phyloP scores from a whole-genome alignment of 1,140 invertebrate genomes.

The Nephila pilipes region DNA sequence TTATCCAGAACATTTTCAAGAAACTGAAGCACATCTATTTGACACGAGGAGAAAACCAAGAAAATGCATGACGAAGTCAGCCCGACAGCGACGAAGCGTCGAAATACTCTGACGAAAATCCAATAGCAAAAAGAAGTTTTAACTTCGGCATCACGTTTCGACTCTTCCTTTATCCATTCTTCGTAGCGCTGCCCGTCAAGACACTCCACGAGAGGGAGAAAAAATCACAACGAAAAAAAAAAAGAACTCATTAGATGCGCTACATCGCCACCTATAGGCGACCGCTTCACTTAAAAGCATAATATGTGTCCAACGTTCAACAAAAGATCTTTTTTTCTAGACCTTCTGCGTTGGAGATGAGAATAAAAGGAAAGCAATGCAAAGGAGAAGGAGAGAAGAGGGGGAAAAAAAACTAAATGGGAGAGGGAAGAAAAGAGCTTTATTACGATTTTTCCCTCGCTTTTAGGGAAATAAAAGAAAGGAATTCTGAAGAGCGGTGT shows the following conservation, averaged over 20 bases:
- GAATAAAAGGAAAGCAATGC: slow-evolving; percentile 30
- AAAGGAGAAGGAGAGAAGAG: neutral
- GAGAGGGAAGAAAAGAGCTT: slow-evolving; percentile 31
- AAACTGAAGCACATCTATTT: too few relatives aligned
- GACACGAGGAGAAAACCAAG: too few relatives aligned
- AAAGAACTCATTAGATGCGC: slow-evolving; percentile 63
- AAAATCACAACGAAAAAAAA: neutral
- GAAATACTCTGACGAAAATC: too few relatives aligned
- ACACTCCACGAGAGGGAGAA: neutral
- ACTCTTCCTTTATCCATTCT: slow-evolving; percentile 56
- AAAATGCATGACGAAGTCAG: too few relatives aligned
- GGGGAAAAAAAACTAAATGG: neutral
- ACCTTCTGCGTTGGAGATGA: neutral
- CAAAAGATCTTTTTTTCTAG: slow-evolving; percentile 50
- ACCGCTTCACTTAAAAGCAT: slow-evolving; percentile 61
- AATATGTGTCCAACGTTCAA: slow-evolving; percentile 60
- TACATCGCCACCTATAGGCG: slow-evolving; percentile 62
- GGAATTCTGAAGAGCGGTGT: slow-evolving; percentile 43
- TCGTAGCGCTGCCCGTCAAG: neutral
- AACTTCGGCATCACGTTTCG: slow-evolving; percentile 55
- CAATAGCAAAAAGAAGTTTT: neutral
- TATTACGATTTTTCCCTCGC: slow-evolving; percentile 55
- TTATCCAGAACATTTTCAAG: too few relatives aligned
- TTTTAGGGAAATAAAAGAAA: slow-evolving; percentile 37
- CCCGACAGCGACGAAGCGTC: too few relatives aligned